Base-by-base conservation (phyloP, 2,113 vertebrate species). In the Rostratula benghalensis region DNA sequence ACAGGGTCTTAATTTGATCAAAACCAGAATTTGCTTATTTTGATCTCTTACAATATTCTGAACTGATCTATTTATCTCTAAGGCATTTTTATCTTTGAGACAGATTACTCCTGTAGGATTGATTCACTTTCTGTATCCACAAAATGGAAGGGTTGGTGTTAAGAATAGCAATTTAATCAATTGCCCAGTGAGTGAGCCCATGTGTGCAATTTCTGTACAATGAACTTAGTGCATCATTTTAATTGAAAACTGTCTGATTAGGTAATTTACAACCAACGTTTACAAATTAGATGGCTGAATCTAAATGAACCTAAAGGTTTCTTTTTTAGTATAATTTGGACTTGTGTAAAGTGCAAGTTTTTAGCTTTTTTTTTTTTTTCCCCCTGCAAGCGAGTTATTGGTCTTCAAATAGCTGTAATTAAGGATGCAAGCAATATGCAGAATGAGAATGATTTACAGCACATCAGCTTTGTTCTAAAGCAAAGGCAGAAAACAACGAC, bases 381-480 rank as follows among this genome's bases (percentile, higher is more conserved):
- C 30, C 2, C 24, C 31, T 93, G 59, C 50, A 82, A 93, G 64
- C 92, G 28, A 95, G 25, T 33, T 56, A 63, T 14, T 83, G 22
- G 83, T 90, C 75, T 91, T 79, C 68, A 67, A 94, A 96, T 48
- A 77, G 13, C 71, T 97, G 46, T 94, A 94, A 97, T 96, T 96
- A 96, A 60, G 30, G 41, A 78, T 76, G 35, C 43, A 93, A 89
- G 65, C 41, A 90, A 70, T 73, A 59, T 27, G 63, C 31, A 93
- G 57, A 75, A 68, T 59, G 73, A 79, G 89, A 94, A 93, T 82
- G 65, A 96, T 90, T 97, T 86, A 92, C 39, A 93, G 20, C 50
- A 59, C 18, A 69, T 89, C 87, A 48, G 10, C 31, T 94, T 94
- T 94, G 35, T 87, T 97, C 92, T 94, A 79, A 92, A 96, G 77